Percentiles rank a stretch among this genome's conserved stretches.
phyloP scores from a whole-genome alignment of 2,113 vertebrate genomes.

The Recurvirostra avosetta region DNA sequence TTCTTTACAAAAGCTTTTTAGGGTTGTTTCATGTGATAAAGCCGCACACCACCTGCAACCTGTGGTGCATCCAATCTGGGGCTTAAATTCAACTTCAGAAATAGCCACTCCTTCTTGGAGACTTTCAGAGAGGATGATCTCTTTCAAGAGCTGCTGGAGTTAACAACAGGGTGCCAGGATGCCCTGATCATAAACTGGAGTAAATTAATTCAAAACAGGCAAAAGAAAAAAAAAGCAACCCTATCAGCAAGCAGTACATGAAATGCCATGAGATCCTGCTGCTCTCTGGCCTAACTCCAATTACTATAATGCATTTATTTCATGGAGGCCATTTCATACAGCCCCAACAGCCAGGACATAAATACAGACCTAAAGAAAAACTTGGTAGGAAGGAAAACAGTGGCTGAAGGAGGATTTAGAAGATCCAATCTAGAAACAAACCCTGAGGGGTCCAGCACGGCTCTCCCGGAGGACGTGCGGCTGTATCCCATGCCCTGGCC shows the following conservation, averaged over 20 bases:
- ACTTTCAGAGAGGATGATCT: background rate
- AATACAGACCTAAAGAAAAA: background rate
- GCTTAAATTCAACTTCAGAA: background rate
- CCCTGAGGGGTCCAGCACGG: accelerated
- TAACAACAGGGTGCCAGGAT: background rate
- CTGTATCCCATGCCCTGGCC: background rate
- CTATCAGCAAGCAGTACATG: background rate
- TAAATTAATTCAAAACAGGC: background rate
- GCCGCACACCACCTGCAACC: background rate
- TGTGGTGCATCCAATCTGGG: background rate
- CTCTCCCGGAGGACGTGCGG: accelerated
- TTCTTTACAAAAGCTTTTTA: background rate
- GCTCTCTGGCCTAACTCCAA: background rate
- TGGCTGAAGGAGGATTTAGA: background rate
- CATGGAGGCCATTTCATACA: background rate
- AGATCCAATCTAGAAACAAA: background rate
- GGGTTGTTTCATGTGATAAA: background rate
- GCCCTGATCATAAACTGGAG: background rate
- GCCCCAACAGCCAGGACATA: background rate
- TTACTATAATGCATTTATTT: background rate
- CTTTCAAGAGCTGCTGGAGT: background rate
- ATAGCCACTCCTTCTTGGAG: background rate
- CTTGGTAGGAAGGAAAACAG: background rate
- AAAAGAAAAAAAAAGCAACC: background rate
- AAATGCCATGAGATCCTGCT: background rate